Conservation (phyloP, 1,140 invertebrate species). For the Chymomyza costata region DNA sequence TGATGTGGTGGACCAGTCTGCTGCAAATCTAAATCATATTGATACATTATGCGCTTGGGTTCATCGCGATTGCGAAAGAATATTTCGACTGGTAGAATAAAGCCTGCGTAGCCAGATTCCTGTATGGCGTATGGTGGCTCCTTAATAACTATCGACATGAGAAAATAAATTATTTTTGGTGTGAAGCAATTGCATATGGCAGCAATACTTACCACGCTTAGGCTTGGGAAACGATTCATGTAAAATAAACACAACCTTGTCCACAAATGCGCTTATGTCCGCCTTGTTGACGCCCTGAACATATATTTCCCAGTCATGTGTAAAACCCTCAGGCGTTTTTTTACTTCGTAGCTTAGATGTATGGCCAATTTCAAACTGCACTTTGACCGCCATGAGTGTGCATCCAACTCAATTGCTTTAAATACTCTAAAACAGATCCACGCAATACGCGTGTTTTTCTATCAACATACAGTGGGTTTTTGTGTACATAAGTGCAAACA, state of each 20-base stretch:
- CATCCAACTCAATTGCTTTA: conserved; percentile 33
- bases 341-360: conserved; percentile 86
- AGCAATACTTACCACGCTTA: conserved; percentile 81
- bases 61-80: conserved; percentile 94
- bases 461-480: no score
- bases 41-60: conserved; percentile 89
- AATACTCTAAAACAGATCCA: no score
- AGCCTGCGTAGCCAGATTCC: conserved; percentile 96
- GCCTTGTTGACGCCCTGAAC: conserved; percentile 89
- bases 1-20: conserved; percentile 83
- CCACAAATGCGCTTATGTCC: conserved; percentile 92
- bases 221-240: conserved; percentile 95
- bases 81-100: conserved; percentile 92
- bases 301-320: conserved; percentile 99
- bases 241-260: conserved; percentile 95
- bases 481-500: no score
- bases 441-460: no score
- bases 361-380: conserved; percentile 95
- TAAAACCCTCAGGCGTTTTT: conserved; percentile 90
- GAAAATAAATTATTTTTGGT: conserved; percentile 21
- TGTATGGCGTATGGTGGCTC: conserved; percentile 93
- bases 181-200: not conserved
- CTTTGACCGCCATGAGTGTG: conserved; percentile 82
- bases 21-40: conserved; percentile 91
- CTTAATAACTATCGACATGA: conserved; percentile 81